Conservation (phyloP, 1,140 invertebrate species). For the Diploscapter pachys region DNA sequence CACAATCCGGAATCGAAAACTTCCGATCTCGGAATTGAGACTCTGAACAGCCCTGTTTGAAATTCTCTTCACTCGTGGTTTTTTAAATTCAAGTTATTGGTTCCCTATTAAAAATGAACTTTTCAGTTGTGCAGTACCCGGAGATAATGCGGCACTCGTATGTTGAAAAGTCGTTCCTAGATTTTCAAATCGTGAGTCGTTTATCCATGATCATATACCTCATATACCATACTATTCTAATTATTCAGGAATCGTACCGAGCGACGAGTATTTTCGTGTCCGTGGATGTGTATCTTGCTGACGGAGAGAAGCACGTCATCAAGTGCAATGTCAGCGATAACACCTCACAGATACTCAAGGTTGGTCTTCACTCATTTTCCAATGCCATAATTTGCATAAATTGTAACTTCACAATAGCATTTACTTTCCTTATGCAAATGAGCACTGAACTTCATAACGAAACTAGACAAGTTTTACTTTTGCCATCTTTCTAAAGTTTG, state of each 20-base stretch:
- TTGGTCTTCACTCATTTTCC: slow-evolving; percentile 49
- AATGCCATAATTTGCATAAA: not conserved
- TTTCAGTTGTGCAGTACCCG: slow-evolving; percentile 30
- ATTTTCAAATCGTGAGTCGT: slow-evolving; percentile 74
- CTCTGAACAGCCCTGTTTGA: no score
- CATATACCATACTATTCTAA: slow-evolving; percentile 69
- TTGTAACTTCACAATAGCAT: not conserved
- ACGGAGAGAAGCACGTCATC: slow-evolving; percentile 78
- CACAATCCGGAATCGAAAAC: no score
- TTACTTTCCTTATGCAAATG: no score
- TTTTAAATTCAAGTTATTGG: not conserved
- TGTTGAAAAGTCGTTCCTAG: slow-evolving; percentile 36
- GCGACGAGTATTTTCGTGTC: slow-evolving; percentile 68
- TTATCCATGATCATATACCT: slow-evolving; percentile 74
- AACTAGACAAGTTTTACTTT: no score
- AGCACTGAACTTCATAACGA: no score
- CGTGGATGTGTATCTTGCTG: slow-evolving; percentile 78
- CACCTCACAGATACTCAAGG: slow-evolving; percentile 75
- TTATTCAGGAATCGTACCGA: slow-evolving; percentile 75
- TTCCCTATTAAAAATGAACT: slow-evolving; percentile 17
- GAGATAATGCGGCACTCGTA: slow-evolving; percentile 26
- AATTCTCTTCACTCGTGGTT: slow-evolving; percentile 2
- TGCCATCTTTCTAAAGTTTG: not conserved
- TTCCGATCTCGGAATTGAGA: no score
- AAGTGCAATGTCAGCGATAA: slow-evolving; percentile 76